These are phyloP conservation scores for Tenodera sinensis DNA, from an alignment of 2,888 invertebrate species.

Conservation along the genomic window DNA sequence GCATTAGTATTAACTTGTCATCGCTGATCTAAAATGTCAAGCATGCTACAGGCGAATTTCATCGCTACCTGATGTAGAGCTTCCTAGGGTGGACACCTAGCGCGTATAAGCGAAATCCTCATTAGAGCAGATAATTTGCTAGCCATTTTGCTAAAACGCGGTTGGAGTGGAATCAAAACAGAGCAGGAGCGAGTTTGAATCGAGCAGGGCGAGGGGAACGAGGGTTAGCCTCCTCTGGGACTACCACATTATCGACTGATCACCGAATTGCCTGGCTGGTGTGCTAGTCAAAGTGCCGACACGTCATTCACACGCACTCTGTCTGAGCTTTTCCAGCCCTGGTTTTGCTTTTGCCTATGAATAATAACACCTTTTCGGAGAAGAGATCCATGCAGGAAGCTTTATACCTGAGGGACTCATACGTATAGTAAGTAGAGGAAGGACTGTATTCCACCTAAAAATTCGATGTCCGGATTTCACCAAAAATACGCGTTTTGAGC, in stretches of 20 bases:
- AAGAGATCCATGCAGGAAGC: not conserved
- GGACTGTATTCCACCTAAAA: too few relatives aligned
- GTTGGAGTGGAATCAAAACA: not conserved
- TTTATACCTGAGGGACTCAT: too few relatives aligned
- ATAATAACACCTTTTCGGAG: not conserved
- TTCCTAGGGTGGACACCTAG: not conserved
- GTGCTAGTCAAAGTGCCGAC: not conserved
- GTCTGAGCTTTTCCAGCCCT: not conserved
- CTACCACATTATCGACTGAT: not conserved
- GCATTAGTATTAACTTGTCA: too few relatives aligned
- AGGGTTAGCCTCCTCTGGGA: not conserved
- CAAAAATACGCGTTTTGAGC: too few relatives aligned
- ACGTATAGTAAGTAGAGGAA: too few relatives aligned
- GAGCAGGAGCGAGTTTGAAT: not conserved
- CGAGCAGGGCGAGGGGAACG: not conserved
- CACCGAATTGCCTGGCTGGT: not conserved
- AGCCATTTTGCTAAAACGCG: not conserved
- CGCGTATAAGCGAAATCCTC: not conserved
- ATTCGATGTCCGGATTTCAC: too few relatives aligned
- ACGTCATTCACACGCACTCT: not conserved
- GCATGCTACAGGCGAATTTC: not conserved
- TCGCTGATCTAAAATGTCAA: not conserved
- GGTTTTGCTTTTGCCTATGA: not conserved
- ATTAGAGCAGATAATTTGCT: slow-evolving; percentile 3
- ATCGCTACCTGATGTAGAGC: not conserved